Evolutionary conservation across 1,140 invertebrate species (phyloP), one percentile per base, ranked within the genome.

Genomic region (Vanessa atalanta): DNA sequence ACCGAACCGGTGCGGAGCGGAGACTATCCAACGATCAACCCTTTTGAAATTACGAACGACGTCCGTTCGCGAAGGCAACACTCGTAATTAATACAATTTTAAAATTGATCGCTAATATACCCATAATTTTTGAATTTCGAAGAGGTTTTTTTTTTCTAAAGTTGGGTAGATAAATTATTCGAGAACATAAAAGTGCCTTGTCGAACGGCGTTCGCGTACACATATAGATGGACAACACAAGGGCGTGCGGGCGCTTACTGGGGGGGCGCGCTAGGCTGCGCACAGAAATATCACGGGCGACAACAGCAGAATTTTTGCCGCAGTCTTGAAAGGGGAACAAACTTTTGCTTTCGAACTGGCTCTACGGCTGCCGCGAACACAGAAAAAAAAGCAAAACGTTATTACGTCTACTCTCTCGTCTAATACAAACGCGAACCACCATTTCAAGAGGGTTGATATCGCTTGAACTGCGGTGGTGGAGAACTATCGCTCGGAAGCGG

Each of bases 261-360:
- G 75, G 72, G 48, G 76, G 16, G 67, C 73, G 79, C 74, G 77
- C 94, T 94, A 95, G 86, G 94, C 94, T 86, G 94, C 94, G 93
- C 94, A 95, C 89, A 95, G 94, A 94, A 95, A 95, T 93, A 95
- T 94, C 94, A 95, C 94, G 89, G 94, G 94, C 93, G 94, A 94
- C 92, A 95, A 92, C 88, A 95, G 93, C 88, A 95, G 93, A 93
- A 94, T 94, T 94, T 95, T 94, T 91, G 94, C 94, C 87, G 94
- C 94, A 88, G 94, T 95, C 94, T 95, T 95, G 94, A 95, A 94
- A 93, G 94, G 94, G 91, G 94, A 94, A 93, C 94, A 95, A 89
- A 92, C 90, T 94, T 94, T 94, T 91, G 94, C 90, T 93, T 94
- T 94, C 94, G 91, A 86, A 87, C 92, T 88, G 85, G 90, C 85